These are phyloP conservation scores for Sander lucioperca DNA, from an alignment of 2,113 vertebrate genomes.

Conservation along the genomic window DNA sequence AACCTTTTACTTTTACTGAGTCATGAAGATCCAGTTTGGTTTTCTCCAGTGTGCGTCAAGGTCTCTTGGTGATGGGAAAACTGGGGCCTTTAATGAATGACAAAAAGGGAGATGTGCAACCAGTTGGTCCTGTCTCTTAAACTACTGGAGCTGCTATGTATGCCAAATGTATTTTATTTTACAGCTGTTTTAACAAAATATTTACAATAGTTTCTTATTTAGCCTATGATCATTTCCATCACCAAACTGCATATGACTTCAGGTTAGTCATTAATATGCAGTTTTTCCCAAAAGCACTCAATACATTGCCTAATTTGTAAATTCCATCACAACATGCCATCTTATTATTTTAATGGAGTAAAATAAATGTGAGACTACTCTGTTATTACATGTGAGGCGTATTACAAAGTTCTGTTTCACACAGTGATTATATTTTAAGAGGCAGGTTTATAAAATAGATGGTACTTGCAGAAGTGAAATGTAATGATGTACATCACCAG, in stretches of 20 bases:
- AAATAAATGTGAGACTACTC: constrained; percentile 25
- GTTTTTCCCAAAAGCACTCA: background rate
- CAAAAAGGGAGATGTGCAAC: background rate
- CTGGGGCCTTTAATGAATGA: background rate
- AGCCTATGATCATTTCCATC: background rate
- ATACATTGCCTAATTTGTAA: constrained; percentile 9
- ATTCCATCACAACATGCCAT: background rate
- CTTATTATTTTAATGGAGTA: constrained; percentile 21
- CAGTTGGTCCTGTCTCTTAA: background rate
- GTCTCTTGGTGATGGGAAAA: background rate
- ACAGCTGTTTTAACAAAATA: background rate
- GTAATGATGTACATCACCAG: background rate
- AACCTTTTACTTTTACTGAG: constrained; percentile 4
- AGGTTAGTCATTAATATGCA: background rate
- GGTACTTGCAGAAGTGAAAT: background rate
- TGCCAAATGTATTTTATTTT: background rate
- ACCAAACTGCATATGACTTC: background rate
- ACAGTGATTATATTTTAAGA: constrained; percentile 1
- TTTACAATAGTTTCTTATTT: background rate
- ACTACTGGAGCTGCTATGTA: background rate
- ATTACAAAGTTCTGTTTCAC: constrained; percentile 35
- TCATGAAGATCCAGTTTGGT: background rate
- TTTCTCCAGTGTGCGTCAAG: background rate
- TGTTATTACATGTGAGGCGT: constrained; percentile 54
- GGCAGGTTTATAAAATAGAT: constrained; percentile 1